Evolutionary conservation across 2,888 invertebrate genomes (phyloP).

Genomic region (Nemurella pictetii): DNA sequence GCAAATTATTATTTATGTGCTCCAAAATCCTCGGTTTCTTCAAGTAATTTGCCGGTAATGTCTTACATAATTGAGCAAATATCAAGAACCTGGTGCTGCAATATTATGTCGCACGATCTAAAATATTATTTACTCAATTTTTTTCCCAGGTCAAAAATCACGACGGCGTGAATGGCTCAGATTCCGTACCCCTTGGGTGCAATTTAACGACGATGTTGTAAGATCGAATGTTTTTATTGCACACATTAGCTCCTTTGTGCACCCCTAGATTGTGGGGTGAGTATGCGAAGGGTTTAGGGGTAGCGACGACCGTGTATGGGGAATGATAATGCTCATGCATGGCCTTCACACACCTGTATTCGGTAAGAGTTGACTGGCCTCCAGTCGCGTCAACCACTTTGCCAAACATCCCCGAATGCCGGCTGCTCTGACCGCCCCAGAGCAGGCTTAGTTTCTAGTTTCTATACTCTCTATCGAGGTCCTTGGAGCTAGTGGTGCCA

Average conservation of each 20-base stretch:
- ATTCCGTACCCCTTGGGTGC: too few species aligned
- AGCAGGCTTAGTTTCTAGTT: too few species aligned
- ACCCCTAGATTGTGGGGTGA: slow-evolving; percentile 15
- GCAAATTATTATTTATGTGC: neutral
- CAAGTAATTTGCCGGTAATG: neutral
- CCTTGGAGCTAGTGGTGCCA: neutral
- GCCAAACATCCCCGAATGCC: slow-evolving; percentile 6
- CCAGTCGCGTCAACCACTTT: slow-evolving; percentile 1
- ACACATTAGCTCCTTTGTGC: neutral
- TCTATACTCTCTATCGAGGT: too few species aligned
- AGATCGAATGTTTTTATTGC: too few species aligned
- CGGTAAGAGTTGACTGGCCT: neutral
- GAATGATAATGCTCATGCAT: slow-evolving; percentile 20
- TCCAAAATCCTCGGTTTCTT: neutral
- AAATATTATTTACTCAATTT: neutral
- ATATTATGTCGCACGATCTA: neutral
- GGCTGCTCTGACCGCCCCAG: neutral
- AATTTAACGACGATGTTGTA: too few species aligned
- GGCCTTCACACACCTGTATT: slow-evolving; percentile 32
- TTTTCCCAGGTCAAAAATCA: too few species aligned
- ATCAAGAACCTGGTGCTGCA: neutral
- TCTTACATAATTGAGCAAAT: neutral
- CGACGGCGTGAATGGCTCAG: too few species aligned
- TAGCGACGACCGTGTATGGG: slow-evolving; percentile 6
- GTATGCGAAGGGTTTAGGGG: slow-evolving; percentile 20